Percentiles rank a stretch among this genome's conserved stretches.
These are phyloP conservation scores for Hoplostethus atlanticus DNA, from an alignment of 2,797 vertebrate genomes.

Conservation along the genomic window DNA sequence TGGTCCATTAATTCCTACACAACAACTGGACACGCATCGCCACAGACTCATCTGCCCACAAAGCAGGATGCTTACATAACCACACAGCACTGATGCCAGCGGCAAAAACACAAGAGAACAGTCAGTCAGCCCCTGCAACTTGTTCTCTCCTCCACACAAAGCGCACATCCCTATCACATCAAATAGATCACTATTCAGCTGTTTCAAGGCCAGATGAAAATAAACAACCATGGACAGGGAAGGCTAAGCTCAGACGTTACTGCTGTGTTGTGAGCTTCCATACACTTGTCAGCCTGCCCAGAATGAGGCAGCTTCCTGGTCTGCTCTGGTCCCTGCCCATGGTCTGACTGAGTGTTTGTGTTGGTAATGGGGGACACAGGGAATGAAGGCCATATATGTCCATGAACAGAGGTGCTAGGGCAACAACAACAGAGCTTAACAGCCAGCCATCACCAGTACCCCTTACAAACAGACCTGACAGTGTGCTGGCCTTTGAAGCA, in stretches of 20 bases:
- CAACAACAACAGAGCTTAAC: slow-evolving; percentile 26
- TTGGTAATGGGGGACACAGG: slow-evolving; percentile 22
- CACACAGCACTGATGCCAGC: slow-evolving; percentile 60
- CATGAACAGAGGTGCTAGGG: slow-evolving; percentile 44
- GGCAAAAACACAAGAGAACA: slow-evolving; percentile 69
- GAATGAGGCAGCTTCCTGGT: slow-evolving; percentile 45
- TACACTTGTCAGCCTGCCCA: slow-evolving; percentile 42
- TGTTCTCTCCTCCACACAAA: slow-evolving; percentile 62
- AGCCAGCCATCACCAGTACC: slow-evolving; percentile 9
- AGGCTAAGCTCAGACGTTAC: slow-evolving; percentile 29
- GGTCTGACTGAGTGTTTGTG: slow-evolving; percentile 49
- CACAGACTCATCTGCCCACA: slow-evolving; percentile 75
- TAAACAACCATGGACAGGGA: slow-evolving; percentile 41
- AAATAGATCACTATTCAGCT: slow-evolving; percentile 41
- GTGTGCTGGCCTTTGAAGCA: not conserved
- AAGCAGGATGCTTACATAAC: slow-evolving; percentile 76
- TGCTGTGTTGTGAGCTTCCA: slow-evolving; percentile 25
- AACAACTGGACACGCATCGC: slow-evolving; percentile 73
- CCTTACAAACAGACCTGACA: slow-evolving; percentile 6
- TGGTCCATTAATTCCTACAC: slow-evolving; percentile 61
- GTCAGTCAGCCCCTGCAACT: slow-evolving; percentile 56
- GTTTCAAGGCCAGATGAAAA: slow-evolving; percentile 59
- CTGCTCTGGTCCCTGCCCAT: slow-evolving; percentile 39
- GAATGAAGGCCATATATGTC: slow-evolving; percentile 68
- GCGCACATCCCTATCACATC: slow-evolving; percentile 61